These are phyloP conservation scores for Campoletis raptor DNA, from an alignment of 2,888 invertebrate species.

Conservation along the genomic window DNA sequence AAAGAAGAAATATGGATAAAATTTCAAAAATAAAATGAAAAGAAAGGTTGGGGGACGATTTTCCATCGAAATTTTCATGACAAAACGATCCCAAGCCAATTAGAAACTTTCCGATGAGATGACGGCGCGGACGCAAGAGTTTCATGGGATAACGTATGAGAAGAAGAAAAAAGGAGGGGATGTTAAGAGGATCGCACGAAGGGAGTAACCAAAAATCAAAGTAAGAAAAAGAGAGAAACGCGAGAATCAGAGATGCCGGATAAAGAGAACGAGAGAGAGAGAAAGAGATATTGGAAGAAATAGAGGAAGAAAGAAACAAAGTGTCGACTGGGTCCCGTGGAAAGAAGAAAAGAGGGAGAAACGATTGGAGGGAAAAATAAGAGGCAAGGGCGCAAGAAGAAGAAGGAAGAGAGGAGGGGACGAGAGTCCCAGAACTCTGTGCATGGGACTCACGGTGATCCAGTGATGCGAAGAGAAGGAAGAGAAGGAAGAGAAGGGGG, in stretches of 20 bases:
- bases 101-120: constrained; percentile 5
- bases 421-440: constrained; percentile 13
- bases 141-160: not conserved
- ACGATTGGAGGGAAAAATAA: not conserved
- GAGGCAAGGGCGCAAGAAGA: not conserved
- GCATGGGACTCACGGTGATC: constrained; percentile 56
- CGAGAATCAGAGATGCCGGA: not conserved
- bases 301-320: not conserved
- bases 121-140: constrained; percentile 10
- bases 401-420: not conserved
- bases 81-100: not conserved
- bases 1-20: not conserved
- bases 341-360: not conserved
- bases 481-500: constrained; percentile 73
- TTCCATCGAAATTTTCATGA: not conserved
- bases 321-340: constrained; percentile 20
- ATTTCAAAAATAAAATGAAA: not conserved
- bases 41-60: not conserved
- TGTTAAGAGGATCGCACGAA: not conserved
- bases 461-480: constrained; percentile 67
- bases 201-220: constrained; percentile 41
- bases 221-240: constrained; percentile 10
- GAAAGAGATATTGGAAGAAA: not conserved
- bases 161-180: not conserved
- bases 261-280: not conserved